Percentiles rank a stretch among this genome's conserved stretches.
Conservation (phyloP, 2,888 invertebrate genomes). For the Idaea aversata region DNA sequence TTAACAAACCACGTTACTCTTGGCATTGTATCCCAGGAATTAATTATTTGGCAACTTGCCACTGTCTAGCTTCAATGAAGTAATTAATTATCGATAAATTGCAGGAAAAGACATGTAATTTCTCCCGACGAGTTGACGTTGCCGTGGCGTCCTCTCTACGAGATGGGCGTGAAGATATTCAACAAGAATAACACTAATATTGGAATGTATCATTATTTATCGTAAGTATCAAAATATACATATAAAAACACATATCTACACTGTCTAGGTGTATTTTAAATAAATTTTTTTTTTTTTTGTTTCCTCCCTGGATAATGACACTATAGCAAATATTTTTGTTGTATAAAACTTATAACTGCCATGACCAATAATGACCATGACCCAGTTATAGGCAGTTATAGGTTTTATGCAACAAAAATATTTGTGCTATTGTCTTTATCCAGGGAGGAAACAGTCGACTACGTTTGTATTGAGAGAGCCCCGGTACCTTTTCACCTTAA, state of each 20-base stretch:
- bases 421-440: no score
- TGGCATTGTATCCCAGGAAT: conserved; percentile 16
- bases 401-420: no score
- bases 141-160: conserved; percentile 92
- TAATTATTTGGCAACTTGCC: conserved; percentile 18
- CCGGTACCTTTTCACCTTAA: no score
- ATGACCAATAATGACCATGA: no score
- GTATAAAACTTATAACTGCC: no score
- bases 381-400: no score
- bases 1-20: conserved; percentile 6
- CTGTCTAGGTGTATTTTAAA: background rate
- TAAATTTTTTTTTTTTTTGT: no score
- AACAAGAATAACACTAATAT: conserved; percentile 77
- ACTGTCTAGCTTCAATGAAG: conserved; percentile 15
- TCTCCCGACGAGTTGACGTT: conserved; percentile 89
- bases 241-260: background rate
- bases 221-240: conserved; percentile 56
- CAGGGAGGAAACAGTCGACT: no score
- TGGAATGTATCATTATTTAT: conserved; percentile 81
- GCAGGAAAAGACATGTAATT: conserved; percentile 88
- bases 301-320: no score
- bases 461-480: no score
- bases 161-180: conserved; percentile 81
- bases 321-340: no score
- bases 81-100: conserved; percentile 27